Base-by-base conservation (phyloP, 2,888 invertebrate genomes). In the Hofmannophila pseudospretella region DNA sequence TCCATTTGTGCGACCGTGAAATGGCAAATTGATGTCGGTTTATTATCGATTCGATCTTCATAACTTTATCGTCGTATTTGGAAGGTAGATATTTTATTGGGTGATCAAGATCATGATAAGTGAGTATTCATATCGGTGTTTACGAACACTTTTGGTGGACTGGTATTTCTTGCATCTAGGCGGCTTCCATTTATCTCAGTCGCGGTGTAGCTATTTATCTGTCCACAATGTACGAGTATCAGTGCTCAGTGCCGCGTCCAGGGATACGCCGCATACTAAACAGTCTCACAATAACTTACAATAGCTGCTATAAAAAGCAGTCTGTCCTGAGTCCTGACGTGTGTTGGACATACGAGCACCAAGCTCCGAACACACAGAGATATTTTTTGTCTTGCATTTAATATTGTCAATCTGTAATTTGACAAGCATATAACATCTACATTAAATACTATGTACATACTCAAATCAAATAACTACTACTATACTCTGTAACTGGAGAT, bases 271-370 rank as follows among this genome's bases (percentile, higher is more conserved):
- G 72, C 69, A 76, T 77, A 76, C 72, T 67, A 73, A 78, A 50
- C 64, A 71, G 64, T 39, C 45, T 53, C 56, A 69, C 68, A 68
- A 60, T 61, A 55, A 58, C 58, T 60, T 59, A 70, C 67, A 75
- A 77, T 73, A 65, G 67, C 61, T 42, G 43, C 61, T 66, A 67
- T 66, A 74, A 75, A 74, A 78, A 69, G 55, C 53, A 53, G 57
- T 57, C 51, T 54, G 57, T 49, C 54, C 51, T 52, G 51, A 56
- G 57, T 49, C 54, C 51, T 52, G 51, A 56, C 48, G 45, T 47
- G 42, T 48, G 36, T n/a, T n/a, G 40, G 38, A 63, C 62, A 62
- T 55, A 63, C 49, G 23, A 9, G 20, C 23, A 16, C 5, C 4
- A 16, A 19, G 27, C 16, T 33, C 14, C 2, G 26, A 25, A 25